Percentiles rank a stretch among this genome's conserved stretches.
Evolutionary conservation across 2,797 vertebrate species (phyloP).

Genomic region (Clarias platycephalus): DNA sequence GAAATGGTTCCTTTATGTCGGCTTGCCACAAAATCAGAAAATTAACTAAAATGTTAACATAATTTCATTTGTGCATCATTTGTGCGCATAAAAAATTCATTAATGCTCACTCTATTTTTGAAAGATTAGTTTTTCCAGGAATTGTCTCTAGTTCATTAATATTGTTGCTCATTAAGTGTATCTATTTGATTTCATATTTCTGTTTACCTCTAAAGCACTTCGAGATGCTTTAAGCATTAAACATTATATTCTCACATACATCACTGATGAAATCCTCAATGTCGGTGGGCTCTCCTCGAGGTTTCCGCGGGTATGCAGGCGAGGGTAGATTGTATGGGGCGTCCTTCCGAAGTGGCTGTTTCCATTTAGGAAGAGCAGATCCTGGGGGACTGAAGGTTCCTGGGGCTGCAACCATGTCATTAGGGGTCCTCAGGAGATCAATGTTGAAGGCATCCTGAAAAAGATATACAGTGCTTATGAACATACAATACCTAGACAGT

Average conservation of each 20-base stretch:
- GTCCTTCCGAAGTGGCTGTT: constrained; percentile 80
- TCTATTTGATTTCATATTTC: not conserved
- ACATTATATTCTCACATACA: constrained; percentile 66
- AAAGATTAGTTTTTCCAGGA: too few species aligned
- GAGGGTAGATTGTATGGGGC: constrained; percentile 77
- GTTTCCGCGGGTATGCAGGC: constrained; percentile 71
- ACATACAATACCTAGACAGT: not conserved
- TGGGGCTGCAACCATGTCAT: constrained; percentile 63
- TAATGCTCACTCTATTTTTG: too few species aligned
- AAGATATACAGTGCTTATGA: not conserved
- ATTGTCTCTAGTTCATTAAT: not conserved
- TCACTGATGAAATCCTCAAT: constrained; percentile 92
- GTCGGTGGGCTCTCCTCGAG: constrained; percentile 79
- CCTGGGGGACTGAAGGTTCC: constrained; percentile 60
- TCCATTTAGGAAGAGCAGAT: constrained; percentile 68
- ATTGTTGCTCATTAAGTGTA: not conserved
- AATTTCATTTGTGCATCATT: too few species aligned
- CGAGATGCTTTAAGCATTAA: not conserved
- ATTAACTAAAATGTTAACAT: too few species aligned
- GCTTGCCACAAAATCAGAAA: too few species aligned
- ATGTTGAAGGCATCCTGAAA: constrained; percentile 90
- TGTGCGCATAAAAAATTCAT: too few species aligned
- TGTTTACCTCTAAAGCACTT: too few species aligned
- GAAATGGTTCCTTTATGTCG: too few species aligned
- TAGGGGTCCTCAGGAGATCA: constrained; percentile 85